Base-by-base conservation (phyloP, 2,797 vertebrate species). In the Enteromius mattozi region DNA sequence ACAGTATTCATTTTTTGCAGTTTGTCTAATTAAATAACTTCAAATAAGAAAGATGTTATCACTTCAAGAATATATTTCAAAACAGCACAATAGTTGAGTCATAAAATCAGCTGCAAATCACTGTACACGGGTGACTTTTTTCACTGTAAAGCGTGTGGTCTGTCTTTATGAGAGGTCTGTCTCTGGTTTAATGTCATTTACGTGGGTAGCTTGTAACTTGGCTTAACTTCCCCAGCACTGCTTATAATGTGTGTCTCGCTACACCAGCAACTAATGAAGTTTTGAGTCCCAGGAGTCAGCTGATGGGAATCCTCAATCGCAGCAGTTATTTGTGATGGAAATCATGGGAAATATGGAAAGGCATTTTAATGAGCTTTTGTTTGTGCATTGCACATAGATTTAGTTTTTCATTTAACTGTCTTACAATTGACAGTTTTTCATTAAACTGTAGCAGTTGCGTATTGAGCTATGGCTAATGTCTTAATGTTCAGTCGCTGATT, bases 291-390 rank as follows among this genome's bases (percentile, higher is more conserved):
- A 16, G 30, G 42, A 75, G 56, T 63, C 27, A 13, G 13, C 66
- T 54, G 66, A 77, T 24, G 54, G 21, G 51, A n/a, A 71, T 71
- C 35, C 33, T 71, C 68, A 9, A 47, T 51, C 5, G 2, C 27
- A 51, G 59, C 71, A 75, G 42, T 63, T 75, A 37, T 51, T 70
- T 0, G 3, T 75, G 59, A 82, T 37, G 30, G 33, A 30, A 19
- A 51, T 76, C 81, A 51, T 27, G 71, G 81, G 81, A 82, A 75
- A 82, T 82, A 76, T 65, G 59, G 1, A 75, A 75, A 75, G 70
- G 30, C 81, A 37, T 82, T 75, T 82, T 63, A 75, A 82, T 49
- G 56, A 66, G 59, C 42, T 66, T 76, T 65, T 40, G 71, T 75
- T 72, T 74, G 21, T 40, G 13, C 10, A 3, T 13, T 54, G 78